These are phyloP conservation scores for Osmerus eperlanus DNA, from an alignment of 2,113 vertebrate genomes.

Conservation along the genomic window DNA sequence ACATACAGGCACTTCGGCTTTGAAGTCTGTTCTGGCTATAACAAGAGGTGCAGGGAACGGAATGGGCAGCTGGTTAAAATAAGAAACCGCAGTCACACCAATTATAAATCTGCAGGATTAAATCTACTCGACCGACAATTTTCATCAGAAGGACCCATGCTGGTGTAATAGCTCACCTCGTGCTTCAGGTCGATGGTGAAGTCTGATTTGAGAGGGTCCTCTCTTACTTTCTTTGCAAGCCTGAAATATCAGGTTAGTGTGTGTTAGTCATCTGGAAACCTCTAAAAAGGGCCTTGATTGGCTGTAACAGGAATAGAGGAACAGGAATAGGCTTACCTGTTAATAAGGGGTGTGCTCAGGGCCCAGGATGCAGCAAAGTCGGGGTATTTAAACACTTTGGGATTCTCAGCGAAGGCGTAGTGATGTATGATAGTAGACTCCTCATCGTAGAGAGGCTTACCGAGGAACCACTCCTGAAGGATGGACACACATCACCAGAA, in stretches of 20 bases:
- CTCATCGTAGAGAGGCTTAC: conserved; percentile 88
- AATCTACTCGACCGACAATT: no score
- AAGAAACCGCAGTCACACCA: background rate
- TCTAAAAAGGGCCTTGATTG: no score
- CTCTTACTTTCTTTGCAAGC: conserved; percentile 82
- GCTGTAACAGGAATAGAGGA: background rate
- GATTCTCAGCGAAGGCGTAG: conserved; percentile 96
- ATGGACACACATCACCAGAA: conserved; percentile 28
- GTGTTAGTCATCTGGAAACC: background rate
- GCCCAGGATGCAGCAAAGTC: conserved; percentile 95
- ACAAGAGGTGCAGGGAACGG: no score
- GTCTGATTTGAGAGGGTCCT: conserved; percentile 89
- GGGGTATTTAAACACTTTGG: conserved; percentile 88
- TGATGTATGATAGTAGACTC: conserved; percentile 98
- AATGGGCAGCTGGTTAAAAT: no score
- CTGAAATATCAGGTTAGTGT: conserved; percentile 65
- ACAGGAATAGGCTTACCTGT: conserved; percentile 74
- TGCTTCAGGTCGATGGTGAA: conserved; percentile 98
- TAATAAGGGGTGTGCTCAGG: conserved; percentile 85
- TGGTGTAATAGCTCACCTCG: conserved; percentile 76
- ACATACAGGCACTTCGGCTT: no score
- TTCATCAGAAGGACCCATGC: background rate
- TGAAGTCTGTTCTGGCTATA: no score
- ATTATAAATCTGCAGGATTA: background rate
- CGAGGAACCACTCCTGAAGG: conserved; percentile 91